Evolutionary conservation across 2,113 vertebrate species (phyloP).

Genomic region (Junco hyemalis): DNA sequence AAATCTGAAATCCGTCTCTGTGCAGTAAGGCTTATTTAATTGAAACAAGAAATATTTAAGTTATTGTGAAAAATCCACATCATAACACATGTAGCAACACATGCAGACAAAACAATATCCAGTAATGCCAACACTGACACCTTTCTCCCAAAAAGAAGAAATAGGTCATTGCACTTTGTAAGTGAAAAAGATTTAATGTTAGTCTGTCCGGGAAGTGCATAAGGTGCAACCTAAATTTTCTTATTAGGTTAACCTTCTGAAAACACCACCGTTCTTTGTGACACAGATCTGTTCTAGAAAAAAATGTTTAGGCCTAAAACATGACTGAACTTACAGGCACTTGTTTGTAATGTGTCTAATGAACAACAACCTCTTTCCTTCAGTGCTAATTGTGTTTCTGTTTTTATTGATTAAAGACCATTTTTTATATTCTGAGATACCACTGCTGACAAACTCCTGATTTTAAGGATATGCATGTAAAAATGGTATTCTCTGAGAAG

Average conservation of each 20-base stretch:
- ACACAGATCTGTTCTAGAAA: background rate
- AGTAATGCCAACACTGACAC: background rate
- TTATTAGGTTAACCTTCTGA: background rate
- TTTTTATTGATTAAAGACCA: background rate
- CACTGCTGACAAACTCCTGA: background rate
- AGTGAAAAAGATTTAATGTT: background rate
- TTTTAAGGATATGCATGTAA: conserved; percentile 17
- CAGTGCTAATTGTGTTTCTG: background rate
- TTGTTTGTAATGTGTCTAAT: background rate
- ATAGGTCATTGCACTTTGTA: background rate
- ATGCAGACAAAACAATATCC: conserved; percentile 8
- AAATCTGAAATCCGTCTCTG: conserved; percentile 61
- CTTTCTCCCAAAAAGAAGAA: background rate
- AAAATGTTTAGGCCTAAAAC: background rate
- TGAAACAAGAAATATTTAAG: conserved; percentile 8
- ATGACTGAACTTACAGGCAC: background rate
- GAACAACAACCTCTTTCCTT: background rate
- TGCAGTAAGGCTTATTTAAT: conserved; percentile 61
- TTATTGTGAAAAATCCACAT: conserved; percentile 17
- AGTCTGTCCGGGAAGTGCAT: background rate
- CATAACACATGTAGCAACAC: background rate
- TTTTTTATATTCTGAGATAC: background rate
- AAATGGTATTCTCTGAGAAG: background rate
- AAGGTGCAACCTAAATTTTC: background rate
- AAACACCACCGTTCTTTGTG: background rate